These are phyloP conservation scores for Coecobrya sp. DNA, from an alignment of 2,888 invertebrate species.

Conservation along the genomic window DNA sequence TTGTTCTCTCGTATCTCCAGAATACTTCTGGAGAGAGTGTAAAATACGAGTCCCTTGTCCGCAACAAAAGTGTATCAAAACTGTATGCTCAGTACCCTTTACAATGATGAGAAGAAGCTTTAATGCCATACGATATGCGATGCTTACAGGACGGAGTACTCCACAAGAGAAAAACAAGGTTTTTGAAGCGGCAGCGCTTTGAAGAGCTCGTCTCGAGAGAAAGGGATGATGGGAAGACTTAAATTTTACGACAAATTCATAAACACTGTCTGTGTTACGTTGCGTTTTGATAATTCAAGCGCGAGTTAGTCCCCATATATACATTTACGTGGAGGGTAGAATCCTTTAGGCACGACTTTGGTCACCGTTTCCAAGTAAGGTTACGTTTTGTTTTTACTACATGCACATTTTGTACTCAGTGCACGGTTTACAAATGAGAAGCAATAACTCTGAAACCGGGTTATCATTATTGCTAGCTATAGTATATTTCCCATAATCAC, in stretches of 20 bases:
- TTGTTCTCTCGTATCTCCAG: constrained; percentile 44
- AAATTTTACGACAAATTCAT: constrained; percentile 75
- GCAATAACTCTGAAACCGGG: constrained; percentile 23
- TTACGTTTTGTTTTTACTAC: not conserved
- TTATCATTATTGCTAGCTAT: constrained; percentile 7
- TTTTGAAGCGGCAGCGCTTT: not conserved
- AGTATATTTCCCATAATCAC: constrained; percentile 16
- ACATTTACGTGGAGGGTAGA: not conserved
- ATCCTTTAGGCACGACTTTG: not conserved
- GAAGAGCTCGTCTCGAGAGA: constrained; percentile 58
- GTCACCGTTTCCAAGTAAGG: constrained; percentile 8
- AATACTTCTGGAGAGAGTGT: constrained; percentile 44
- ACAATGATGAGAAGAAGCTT: constrained; percentile 22
- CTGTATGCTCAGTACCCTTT: not conserved
- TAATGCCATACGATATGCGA: not conserved
- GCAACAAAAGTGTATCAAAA: constrained; percentile 67
- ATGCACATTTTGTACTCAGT: not conserved
- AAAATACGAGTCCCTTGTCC: constrained; percentile 78
- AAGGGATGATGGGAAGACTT: constrained; percentile 64
- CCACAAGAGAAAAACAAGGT: not conserved
- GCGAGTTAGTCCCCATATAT: not conserved
- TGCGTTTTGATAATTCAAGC: constrained; percentile 5
- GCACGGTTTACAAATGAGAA: constrained; percentile 13
- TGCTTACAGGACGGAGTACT: constrained; percentile 16
- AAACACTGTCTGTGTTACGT: constrained; percentile 51